Base-by-base conservation (phyloP, 2,113 vertebrate genomes). In the Synodontis membranacea region DNA sequence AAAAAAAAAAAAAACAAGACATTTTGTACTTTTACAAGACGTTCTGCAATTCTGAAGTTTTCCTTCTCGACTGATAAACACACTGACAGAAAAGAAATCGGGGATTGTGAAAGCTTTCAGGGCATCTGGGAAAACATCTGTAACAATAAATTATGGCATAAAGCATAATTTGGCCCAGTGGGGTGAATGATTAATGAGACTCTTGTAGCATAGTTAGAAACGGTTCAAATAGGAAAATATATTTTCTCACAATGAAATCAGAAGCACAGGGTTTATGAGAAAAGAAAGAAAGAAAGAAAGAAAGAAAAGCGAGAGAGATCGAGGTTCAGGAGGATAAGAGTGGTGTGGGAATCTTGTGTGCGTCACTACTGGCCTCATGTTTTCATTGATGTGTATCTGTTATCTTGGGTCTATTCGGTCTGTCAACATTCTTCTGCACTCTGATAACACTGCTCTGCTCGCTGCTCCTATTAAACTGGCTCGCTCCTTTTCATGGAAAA, bases 311-410 rank as follows among this genome's bases (percentile, higher is more conserved):
- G 79, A 56, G 72, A 88, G 17, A 44, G 64, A 48, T 42, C 9
- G 80, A 52, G 81, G 89, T 64, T 86, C 82, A 84, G 86, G 81
- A 86, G 90, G 68, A 70, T 39, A 64, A 66, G 50, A n/a, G 52
- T 75, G 84, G 84, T 64, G 68, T 83, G 86, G 37, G 56, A 76
- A 80, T 84, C n/a, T 76, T 28, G n/a, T 31, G 58, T 88, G 87
- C 87, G 86, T 90, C 87, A 90, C 86, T n/a, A 11, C 14, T 72
- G 52, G 62, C 83, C 86, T 85, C 64, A 62, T n/a, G 50, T 50
- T 89, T 91, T 90, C 84, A 87, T 91, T 89, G 89, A 91, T 92
- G 91, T 90, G 82, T 80, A 74, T 88, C 81, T 82, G 84, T 89
- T 86, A 90, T 90, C 89, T 88, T 42, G 58, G 66, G 62, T 75